Conservation (phyloP, 2,888 invertebrate genomes). For the Colletes collaris region DNA sequence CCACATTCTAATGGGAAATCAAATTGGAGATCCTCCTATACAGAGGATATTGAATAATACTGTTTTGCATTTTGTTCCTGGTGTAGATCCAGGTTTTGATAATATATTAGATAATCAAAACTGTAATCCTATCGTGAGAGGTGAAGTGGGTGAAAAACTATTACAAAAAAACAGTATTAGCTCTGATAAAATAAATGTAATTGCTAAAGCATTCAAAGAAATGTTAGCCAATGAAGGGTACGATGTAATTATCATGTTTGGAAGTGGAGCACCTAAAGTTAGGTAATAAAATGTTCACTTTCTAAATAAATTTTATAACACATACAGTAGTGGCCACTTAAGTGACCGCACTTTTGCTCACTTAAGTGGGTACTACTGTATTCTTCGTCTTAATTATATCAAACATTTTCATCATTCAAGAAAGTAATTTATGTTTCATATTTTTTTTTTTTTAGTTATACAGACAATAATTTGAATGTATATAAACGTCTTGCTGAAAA, state of each 20-base stretch:
- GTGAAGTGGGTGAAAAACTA: conserved; percentile 88
- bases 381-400: too few relatives aligned
- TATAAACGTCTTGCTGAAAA: conserved; percentile 72
- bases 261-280: conserved; percentile 89
- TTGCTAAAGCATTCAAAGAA: conserved; percentile 86
- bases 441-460: conserved; percentile 82
- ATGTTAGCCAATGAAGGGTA: conserved; percentile 88
- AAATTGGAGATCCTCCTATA: conserved; percentile 88
- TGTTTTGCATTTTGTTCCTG: conserved; percentile 92
- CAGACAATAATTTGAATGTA: conserved; percentile 83
- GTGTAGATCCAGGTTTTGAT: conserved; percentile 86
- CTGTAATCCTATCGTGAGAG: conserved; percentile 82
- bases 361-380: too few relatives aligned
- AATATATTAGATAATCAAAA: conserved; percentile 80
- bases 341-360: too few relatives aligned
- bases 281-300: conserved; percentile 77
- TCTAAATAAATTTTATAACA: not conserved
- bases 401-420: too few relatives aligned
- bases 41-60: conserved; percentile 87
- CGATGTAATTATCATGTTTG: conserved; percentile 89
- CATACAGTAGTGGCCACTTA: too few relatives aligned
- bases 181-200: conserved; percentile 82
- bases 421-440: not conserved
- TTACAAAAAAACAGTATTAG: conserved; percentile 84
- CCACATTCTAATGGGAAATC: conserved; percentile 90